These are phyloP conservation scores for Notoglanidium macrostoma DNA, from an alignment of 2,797 vertebrate genomes.

Conservation along the genomic window DNA sequence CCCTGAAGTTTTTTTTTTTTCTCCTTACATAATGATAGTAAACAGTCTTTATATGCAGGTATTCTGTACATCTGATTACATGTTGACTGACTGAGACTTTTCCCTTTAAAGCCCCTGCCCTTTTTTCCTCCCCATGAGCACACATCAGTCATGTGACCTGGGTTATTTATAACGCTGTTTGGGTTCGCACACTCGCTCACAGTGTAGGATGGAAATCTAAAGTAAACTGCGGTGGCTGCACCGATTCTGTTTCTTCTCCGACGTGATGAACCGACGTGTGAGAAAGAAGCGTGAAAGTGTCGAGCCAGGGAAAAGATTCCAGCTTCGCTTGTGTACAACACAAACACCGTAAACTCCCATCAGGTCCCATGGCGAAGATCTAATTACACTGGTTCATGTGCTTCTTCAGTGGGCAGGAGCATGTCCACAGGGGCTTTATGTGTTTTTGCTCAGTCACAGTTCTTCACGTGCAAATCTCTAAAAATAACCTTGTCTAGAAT, in stretches of 20 bases:
- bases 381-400: slow-evolving; percentile 1
- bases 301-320: neutral
- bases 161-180: slow-evolving; percentile 65
- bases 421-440: slow-evolving; percentile 4
- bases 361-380: slow-evolving; percentile 6
- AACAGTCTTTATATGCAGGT: neutral
- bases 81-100: neutral
- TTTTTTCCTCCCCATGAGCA: slow-evolving; percentile 48
- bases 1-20: neutral
- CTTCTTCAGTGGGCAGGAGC: neutral
- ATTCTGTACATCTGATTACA: neutral
- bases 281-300: neutral
- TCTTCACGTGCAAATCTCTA: neutral
- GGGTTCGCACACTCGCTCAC: slow-evolving; percentile 45
- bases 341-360: slow-evolving; percentile 18
- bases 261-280: neutral
- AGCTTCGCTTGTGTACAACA: neutral
- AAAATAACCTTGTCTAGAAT: slow-evolving; percentile 13
- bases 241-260: neutral
- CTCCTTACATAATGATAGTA: neutral
- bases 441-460: slow-evolving; percentile 6
- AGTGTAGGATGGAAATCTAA: slow-evolving; percentile 17
- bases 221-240: neutral
- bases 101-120: slow-evolving; percentile 27
- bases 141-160: slow-evolving; percentile 64